A percentile compares a stretch with the other conserved stretches of the same genome.
These are phyloP conservation scores for Ammodytes marinus DNA, from an alignment of 2,113 vertebrate genomes.

Conservation along the genomic window DNA sequence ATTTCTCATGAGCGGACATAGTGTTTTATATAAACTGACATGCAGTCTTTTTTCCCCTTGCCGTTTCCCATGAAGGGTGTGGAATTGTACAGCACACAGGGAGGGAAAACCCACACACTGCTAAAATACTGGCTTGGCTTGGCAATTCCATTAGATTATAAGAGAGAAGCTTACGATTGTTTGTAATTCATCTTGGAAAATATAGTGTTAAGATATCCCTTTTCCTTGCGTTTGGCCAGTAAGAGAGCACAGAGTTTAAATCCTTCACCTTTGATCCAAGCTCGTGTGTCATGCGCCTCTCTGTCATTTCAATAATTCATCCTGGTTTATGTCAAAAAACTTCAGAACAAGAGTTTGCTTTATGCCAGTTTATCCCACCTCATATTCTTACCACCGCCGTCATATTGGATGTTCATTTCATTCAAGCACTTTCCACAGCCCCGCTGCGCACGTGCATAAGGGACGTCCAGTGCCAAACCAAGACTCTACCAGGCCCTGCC, in stretches of 20 bases:
- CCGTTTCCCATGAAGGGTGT: constrained; percentile 51
- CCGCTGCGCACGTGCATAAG: constrained; percentile 53
- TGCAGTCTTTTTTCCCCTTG: constrained; percentile 47
- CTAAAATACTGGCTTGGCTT: constrained; percentile 39
- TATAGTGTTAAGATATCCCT: constrained; percentile 39
- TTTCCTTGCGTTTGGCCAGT: constrained; percentile 42
- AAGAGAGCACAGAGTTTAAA: constrained; percentile 22
- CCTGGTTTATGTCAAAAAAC: constrained; percentile 49
- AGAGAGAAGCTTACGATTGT: constrained; percentile 35
- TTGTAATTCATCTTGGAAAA: constrained; percentile 54
- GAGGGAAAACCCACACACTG: constrained; percentile 44
- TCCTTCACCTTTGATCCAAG: constrained; percentile 55
- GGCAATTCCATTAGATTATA: constrained; percentile 54
- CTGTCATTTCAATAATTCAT: constrained; percentile 38
- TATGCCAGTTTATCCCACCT: constrained; percentile 9
- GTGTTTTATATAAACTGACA: constrained; percentile 65
- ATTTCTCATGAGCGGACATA: constrained; percentile 36
- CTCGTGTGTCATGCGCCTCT: constrained; percentile 33
- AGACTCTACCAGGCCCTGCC: constrained; percentile 51
- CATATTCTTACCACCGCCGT: constrained; percentile 13
- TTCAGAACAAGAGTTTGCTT: constrained; percentile 20
- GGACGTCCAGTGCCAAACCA: constrained; percentile 66
- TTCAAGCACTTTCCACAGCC: constrained; percentile 61
- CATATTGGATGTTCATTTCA: constrained; percentile 40
- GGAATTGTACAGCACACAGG: constrained; percentile 44